Percentiles rank a stretch among this genome's conserved stretches.
These are phyloP conservation scores for Spodoptera picta DNA, from an alignment of 2,888 invertebrate species.

Conservation along the genomic window DNA sequence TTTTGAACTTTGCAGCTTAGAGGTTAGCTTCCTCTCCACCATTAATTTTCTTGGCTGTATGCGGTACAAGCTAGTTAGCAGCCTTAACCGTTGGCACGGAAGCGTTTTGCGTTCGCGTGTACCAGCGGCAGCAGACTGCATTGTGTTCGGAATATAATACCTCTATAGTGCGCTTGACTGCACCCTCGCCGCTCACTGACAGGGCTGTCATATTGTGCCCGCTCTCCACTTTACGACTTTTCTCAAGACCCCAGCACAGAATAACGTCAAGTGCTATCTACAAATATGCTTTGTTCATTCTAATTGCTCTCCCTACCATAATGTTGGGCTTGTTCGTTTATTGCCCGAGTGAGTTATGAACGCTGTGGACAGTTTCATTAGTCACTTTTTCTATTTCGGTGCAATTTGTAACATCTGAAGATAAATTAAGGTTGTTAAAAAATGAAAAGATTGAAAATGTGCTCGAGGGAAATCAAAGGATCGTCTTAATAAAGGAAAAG, in stretches of 20 bases:
- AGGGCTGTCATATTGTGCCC: constrained; percentile 46
- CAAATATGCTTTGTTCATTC: constrained; percentile 25
- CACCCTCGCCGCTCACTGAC: constrained; percentile 50
- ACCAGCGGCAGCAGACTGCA: constrained; percentile 60
- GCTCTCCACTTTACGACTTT: constrained; percentile 46
- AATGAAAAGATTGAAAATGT: constrained; percentile 1
- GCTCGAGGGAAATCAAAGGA: constrained; percentile 19
- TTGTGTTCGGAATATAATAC: constrained; percentile 74
- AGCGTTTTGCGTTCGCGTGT: constrained; percentile 47
- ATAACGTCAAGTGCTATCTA: constrained; percentile 22
- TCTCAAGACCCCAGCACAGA: not conserved
- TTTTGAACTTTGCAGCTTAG: not conserved
- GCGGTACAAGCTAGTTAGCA: constrained; percentile 13
- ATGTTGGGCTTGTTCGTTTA: constrained; percentile 11
- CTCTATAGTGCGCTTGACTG: constrained; percentile 74
- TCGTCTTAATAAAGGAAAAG: not conserved
- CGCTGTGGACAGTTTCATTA: not conserved
- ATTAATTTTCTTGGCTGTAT: constrained; percentile 8
- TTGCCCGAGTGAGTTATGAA: not conserved
- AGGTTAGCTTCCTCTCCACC: not conserved
- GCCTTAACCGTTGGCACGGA: constrained; percentile 26
- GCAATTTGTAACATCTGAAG: not conserved
- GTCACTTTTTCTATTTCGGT: not conserved
- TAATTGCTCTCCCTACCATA: constrained; percentile 2
- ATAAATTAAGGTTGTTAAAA: not conserved